Evolutionary conservation across 2,888 invertebrate species (phyloP).

Genomic region (Acanthoscelides obtectus): DNA sequence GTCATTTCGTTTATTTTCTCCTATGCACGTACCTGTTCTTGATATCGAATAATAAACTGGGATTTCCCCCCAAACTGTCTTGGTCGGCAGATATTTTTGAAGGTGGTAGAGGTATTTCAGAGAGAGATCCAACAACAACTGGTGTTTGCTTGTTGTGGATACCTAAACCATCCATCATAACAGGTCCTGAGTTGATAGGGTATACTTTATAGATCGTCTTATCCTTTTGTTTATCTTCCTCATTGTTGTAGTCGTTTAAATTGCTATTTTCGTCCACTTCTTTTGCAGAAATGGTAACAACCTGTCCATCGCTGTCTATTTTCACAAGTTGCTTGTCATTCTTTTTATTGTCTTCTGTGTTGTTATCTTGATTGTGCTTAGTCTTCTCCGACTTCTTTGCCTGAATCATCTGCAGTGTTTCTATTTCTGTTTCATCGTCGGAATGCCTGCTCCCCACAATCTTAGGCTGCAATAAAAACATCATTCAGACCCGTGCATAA

Average conservation of each 20-base stretch:
- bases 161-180: conserved; percentile 48
- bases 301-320: conserved; percentile 28
- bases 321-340: conserved; percentile 32
- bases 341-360: not conserved
- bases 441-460: conserved; percentile 38
- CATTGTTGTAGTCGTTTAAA: conserved; percentile 1
- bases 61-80: not conserved
- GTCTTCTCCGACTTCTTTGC: conserved; percentile 46
- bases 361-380: conserved; percentile 1
- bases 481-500: not conserved
- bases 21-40: not conserved
- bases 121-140: conserved; percentile 54
- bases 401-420: conserved; percentile 68
- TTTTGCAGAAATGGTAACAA: conserved; percentile 22
- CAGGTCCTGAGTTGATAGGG: conserved; percentile 53
- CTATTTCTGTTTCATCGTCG: conserved; percentile 53
- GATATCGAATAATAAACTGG: not conserved
- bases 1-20: too few species aligned
- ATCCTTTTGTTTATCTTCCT: conserved; percentile 33
- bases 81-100: conserved; percentile 30
- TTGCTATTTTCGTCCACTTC: not conserved
- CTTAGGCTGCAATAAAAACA: not conserved
- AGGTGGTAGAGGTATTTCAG: conserved; percentile 48
- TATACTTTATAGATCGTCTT: conserved; percentile 54
- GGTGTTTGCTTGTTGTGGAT: conserved; percentile 48